These are phyloP conservation scores for Brotula barbata DNA, from an alignment of 2,797 vertebrate genomes.

Conservation along the genomic window DNA sequence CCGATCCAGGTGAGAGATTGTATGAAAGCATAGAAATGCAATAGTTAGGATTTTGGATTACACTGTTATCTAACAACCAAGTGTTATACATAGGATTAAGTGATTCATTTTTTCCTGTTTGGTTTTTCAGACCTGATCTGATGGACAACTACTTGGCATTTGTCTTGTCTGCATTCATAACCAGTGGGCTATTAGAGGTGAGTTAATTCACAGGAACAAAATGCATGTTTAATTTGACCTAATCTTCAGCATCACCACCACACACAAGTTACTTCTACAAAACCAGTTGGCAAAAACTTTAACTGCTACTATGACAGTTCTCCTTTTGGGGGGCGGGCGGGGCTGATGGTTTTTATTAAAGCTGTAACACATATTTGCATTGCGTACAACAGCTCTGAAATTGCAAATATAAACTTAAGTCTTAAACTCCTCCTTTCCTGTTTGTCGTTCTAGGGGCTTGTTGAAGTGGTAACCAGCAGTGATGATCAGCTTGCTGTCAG, in stretches of 20 bases:
- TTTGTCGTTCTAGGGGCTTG: slow-evolving; percentile 82
- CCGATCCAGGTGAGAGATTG: slow-evolving; percentile 86
- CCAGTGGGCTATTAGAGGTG: slow-evolving; percentile 94
- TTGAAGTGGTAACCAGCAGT: slow-evolving; percentile 96
- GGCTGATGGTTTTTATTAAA: too few species aligned
- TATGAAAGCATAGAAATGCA: background rate
- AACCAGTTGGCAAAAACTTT: too few species aligned
- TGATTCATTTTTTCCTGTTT: slow-evolving; percentile 23
- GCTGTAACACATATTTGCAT: too few species aligned
- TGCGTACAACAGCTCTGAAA: background rate
- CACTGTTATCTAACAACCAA: slow-evolving; percentile 3
- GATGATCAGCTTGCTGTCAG: slow-evolving; percentile 91
- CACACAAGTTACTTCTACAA: too few species aligned
- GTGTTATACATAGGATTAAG: background rate
- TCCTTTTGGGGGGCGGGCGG: too few species aligned
- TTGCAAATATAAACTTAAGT: background rate
- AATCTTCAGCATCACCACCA: too few species aligned
- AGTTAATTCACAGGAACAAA: slow-evolving; percentile 3
- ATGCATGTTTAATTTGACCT: background rate
- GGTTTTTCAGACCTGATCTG: slow-evolving; percentile 87
- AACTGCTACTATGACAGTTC: too few species aligned
- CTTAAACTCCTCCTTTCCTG: background rate
- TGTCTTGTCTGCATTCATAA: slow-evolving; percentile 94
- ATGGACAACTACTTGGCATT: slow-evolving; percentile 99
- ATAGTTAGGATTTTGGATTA: background rate